Evolutionary conservation across 2,888 invertebrate species (phyloP), one percentile per base, ranked within the genome.

Genomic region (Myopa testacea): DNA sequence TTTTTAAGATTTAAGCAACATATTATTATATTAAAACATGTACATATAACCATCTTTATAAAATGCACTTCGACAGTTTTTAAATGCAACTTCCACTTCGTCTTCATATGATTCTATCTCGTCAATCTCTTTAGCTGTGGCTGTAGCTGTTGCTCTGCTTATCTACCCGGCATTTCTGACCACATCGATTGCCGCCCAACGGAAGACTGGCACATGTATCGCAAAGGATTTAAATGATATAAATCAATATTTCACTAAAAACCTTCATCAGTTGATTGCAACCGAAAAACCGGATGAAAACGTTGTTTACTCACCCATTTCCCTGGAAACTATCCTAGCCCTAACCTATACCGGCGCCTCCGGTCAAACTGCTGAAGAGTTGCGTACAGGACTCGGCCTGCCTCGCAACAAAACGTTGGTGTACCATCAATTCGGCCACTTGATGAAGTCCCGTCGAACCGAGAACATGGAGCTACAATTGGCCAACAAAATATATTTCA

Each of bases 401-500:
- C 75, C 77, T 0, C 4, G 5, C 0, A 69, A 69, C 1, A 16
- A 62, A 3, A 1, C 12, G 0, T 6, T 14, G 0, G 80, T 82
- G 10, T 83, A 80, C 6, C 0, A 10, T 0, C 78, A 80, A 4
- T 86, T 85, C 72, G 45, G 77, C n/a, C 40, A 40, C 0, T 58
- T 85, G 8, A 40, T 77, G 4, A 50, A 71, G 45, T 73, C 77
- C 10, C 71, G 58, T 0, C 16, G 75, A 1, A 60, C 50, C 3
- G 16, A 16, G 8, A 60, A 78, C 45, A 45, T 45, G 45, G 45
- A 45, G 7, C 78, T 88, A n/a, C 91, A 92, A 80, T 90, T 95
- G 26, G 95, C 95, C 6, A 96, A 96, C 85, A 94, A 94, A 84
- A 90, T 95, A 4, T 96, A 93, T 84, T 87, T 94, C 0, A 91